These are phyloP conservation scores for Microcebus tavaratra DNA, from an alignment of 2,113 vertebrate genomes.

Conservation along the genomic window DNA sequence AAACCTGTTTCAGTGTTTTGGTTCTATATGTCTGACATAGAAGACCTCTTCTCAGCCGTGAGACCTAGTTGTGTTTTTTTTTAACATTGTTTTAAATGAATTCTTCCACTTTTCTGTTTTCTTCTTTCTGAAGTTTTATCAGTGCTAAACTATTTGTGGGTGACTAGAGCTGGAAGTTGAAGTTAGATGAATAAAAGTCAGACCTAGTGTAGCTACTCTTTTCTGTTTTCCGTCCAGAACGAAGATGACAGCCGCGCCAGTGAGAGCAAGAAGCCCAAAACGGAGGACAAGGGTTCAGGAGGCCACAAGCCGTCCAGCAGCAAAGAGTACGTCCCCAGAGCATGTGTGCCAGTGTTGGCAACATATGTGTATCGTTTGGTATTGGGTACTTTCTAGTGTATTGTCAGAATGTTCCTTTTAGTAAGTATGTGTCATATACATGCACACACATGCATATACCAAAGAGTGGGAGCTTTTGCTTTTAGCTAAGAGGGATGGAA, in stretches of 20 bases:
- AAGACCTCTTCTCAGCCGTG: neutral
- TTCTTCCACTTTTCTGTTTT: neutral
- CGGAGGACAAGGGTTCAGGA: constrained; percentile 92
- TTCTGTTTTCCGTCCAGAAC: constrained; percentile 86
- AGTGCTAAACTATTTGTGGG: neutral
- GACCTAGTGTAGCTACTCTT: constrained; percentile 59
- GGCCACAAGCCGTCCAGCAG: constrained; percentile 92
- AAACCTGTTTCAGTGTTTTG: neutral
- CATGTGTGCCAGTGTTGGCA: neutral
- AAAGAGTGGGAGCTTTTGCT: neutral
- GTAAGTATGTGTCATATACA: neutral
- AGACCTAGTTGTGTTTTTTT: neutral
- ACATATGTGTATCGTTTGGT: neutral
- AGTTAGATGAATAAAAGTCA: constrained; percentile 34
- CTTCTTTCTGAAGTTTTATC: constrained; percentile 10
- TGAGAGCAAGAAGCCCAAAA: constrained; percentile 94
- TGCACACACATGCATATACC: neutral
- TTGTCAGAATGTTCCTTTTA: constrained; percentile 24
- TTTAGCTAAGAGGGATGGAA: constrained; percentile 1
- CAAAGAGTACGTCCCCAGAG: constrained; percentile 92
- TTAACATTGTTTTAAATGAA: neutral
- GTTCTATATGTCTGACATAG: neutral
- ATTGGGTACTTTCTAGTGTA: neutral
- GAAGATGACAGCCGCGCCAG: constrained; percentile 92
- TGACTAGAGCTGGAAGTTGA: neutral